A percentile compares a stretch with the other conserved stretches of the same genome.
phyloP scores from a whole-genome alignment of 2,113 vertebrate genomes.

The Cyanocitta stelleri region DNA sequence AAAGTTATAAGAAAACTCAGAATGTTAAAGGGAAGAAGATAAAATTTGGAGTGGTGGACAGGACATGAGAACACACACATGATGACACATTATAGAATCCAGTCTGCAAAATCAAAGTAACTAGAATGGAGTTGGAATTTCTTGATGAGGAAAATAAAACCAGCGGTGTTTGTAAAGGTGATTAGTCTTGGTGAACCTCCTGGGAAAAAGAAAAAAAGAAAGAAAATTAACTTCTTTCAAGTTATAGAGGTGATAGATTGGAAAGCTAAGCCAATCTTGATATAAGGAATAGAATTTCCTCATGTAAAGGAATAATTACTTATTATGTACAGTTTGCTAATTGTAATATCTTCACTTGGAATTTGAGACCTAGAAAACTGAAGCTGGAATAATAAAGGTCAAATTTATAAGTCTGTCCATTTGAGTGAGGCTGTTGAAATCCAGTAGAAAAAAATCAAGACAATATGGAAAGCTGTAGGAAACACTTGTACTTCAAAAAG shows the following conservation, averaged over 20 bases:
- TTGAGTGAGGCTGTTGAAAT: neutral
- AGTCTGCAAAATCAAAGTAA: neutral
- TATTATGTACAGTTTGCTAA: neutral
- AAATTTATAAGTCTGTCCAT: neutral
- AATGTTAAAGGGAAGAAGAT: neutral
- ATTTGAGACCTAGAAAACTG: neutral
- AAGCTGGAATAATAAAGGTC: neutral
- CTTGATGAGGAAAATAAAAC: neutral
- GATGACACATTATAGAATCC: neutral
- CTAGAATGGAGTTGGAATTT: neutral
- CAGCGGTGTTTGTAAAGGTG: neutral
- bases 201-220: neutral
- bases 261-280: neutral
- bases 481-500: neutral
- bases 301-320: neutral
- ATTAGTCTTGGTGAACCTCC: neutral
- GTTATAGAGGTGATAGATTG: neutral
- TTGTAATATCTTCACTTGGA: neutral
- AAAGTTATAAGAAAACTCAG: neutral
- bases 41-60: neutral
- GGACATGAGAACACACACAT: neutral
- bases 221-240: neutral
- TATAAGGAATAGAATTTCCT: neutral
- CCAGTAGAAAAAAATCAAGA: neutral
- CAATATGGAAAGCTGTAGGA: neutral